Base-by-base conservation (phyloP, 2,888 invertebrate genomes). In the Crocallis elinguaria region DNA sequence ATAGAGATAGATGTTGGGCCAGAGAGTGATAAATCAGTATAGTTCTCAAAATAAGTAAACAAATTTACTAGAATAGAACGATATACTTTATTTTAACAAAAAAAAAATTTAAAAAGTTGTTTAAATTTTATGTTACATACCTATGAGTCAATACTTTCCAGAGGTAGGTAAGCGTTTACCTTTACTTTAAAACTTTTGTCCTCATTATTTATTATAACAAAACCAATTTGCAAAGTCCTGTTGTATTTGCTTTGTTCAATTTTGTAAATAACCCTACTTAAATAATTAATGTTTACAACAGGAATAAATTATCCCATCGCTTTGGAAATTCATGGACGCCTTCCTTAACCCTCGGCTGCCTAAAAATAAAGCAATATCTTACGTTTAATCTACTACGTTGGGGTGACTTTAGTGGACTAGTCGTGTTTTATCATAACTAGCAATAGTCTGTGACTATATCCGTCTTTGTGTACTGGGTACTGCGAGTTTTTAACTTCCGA, bases 361-460 rank as follows among this genome's bases (percentile, higher is more conserved):
- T 73, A 66, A 69, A 74, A 69, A 78, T 76, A 78, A 56, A 57
- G 52, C 53, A 41, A 55, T 58, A 46, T 29, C 46, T 13, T 53
- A 57, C 35, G 25, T 62, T 56, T 69, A 69, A 71, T 65, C 63
- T 1, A 35, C 44, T 44, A 8, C 11, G 69, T 67, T 64, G 62
- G 57, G 54, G 59, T 62, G 62, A 64, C 59, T 62, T 64, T 56
- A 62, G 68, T 61, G 60, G 48, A 66, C 60, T 57, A 67, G 19
- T 19, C 6, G 3, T 62, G 65, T 66, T 67, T 27, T 27, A 27
- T 2, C 5, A 27, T 27, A n/a, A 27, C 27, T 3, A 11, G 3
- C 27, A 4, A 4, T 27, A 8, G n/a, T 27, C 27, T 2, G 27
- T 11, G 11, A 1, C 27, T 1, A 9, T 11, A 27, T n/a, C 2